A percentile compares a stretch with the other conserved stretches of the same genome.
Conservation (phyloP, 2,888 invertebrate genomes). For the Oeneis ivallda region DNA sequence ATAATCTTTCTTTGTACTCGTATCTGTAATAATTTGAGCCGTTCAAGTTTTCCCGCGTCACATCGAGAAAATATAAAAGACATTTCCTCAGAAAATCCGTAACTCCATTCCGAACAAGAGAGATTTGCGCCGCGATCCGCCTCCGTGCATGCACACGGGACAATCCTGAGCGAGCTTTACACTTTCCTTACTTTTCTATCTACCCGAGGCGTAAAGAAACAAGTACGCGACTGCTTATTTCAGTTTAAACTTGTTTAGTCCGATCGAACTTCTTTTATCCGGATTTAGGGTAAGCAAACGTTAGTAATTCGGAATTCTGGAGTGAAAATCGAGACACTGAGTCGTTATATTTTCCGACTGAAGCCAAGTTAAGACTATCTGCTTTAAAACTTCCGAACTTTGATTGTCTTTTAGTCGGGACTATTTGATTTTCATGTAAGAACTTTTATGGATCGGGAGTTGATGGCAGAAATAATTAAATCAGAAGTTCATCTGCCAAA, state of each 20-base stretch:
- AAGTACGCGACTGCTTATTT: slow-evolving; percentile 71
- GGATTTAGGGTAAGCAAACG: slow-evolving; percentile 61
- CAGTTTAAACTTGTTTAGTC: slow-evolving; percentile 71
- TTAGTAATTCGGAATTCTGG: slow-evolving; percentile 48
- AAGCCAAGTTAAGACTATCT: slow-evolving; percentile 28
- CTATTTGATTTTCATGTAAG: slow-evolving; percentile 41
- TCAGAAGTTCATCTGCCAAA: too few species aligned
- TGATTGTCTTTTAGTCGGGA: slow-evolving; percentile 39
- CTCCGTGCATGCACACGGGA: slow-evolving; percentile 60
- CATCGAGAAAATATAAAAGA: slow-evolving; percentile 69
- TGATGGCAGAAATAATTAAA: too few species aligned
- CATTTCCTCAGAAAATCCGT: slow-evolving; percentile 69
- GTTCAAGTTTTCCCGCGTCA: slow-evolving; percentile 55
- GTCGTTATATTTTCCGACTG: slow-evolving; percentile 35
- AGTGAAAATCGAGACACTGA: slow-evolving; percentile 32
- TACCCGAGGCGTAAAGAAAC: slow-evolving; percentile 58
- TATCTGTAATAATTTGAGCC: not conserved
- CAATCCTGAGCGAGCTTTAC: slow-evolving; percentile 49
- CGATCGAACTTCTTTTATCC: slow-evolving; percentile 66
- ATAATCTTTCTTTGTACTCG: not conserved
- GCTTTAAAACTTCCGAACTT: slow-evolving; percentile 33
- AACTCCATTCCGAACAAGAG: slow-evolving; percentile 73
- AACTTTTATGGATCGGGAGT: slow-evolving; percentile 21
- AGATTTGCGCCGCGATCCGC: slow-evolving; percentile 57
- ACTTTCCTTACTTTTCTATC: slow-evolving; percentile 56